Conservation (phyloP, 2,888 invertebrate genomes). For the Microplitis manilae region DNA sequence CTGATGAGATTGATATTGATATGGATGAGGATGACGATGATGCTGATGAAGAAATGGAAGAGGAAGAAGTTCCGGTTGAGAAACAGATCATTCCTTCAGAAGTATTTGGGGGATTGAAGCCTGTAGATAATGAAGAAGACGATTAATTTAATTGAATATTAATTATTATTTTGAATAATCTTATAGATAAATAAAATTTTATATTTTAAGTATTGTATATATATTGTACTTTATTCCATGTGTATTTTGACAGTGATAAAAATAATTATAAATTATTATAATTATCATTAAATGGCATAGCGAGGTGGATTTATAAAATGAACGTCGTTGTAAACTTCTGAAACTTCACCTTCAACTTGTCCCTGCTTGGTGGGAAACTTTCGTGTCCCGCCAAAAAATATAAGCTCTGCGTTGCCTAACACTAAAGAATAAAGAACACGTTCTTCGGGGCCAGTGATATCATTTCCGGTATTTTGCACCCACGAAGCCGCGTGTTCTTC, state of each 20-base stretch:
- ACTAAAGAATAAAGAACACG: slow-evolving; percentile 92
- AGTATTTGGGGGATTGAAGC: slow-evolving; percentile 89
- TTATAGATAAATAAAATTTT: background rate
- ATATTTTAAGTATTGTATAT: background rate
- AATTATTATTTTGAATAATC: background rate
- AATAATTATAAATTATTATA: background rate
- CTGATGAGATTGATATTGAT: slow-evolving; percentile 90
- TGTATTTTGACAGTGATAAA: slow-evolving; percentile 1
- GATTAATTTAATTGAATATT: slow-evolving; percentile 11
- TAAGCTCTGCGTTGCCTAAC: slow-evolving; percentile 90
- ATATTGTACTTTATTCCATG: slow-evolving; percentile 9
- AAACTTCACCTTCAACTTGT: slow-evolving; percentile 62
- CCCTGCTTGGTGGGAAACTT: slow-evolving; percentile 77
- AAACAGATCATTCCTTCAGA: slow-evolving; percentile 90
- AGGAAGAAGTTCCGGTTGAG: slow-evolving; percentile 81
- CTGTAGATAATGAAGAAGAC: slow-evolving; percentile 65
- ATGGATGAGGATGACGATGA: slow-evolving; percentile 78
- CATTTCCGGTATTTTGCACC: slow-evolving; percentile 80
- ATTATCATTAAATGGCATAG: slow-evolving; percentile 62
- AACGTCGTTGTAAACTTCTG: slow-evolving; percentile 69
- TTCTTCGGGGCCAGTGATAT: slow-evolving; percentile 85
- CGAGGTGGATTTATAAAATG: slow-evolving; percentile 68
- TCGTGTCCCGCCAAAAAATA: slow-evolving; percentile 97
- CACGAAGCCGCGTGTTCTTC: slow-evolving; percentile 79
- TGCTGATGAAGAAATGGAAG: slow-evolving; percentile 75